Evolutionary conservation across 2,113 vertebrate species (phyloP).

Genomic region (Eublepharis macularius): DNA sequence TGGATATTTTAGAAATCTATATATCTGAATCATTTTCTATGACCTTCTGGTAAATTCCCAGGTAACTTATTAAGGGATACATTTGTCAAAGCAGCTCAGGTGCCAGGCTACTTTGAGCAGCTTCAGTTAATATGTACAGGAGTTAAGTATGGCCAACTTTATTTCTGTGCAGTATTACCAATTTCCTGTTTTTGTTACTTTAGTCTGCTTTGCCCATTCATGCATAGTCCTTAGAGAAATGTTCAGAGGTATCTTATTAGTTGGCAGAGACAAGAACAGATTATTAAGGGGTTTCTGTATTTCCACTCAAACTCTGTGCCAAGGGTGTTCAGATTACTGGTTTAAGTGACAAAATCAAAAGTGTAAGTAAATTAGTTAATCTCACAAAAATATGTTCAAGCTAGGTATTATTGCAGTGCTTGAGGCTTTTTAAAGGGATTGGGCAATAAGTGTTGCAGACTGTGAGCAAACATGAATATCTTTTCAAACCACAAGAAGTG

Average conservation of each 20-base stretch:
- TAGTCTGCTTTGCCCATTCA: background rate
- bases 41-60: background rate
- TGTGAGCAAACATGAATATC: background rate
- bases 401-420: too few relatives aligned
- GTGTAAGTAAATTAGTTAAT: background rate
- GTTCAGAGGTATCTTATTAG: background rate
- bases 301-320: background rate
- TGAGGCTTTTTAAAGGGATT: too few relatives aligned
- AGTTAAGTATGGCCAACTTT: background rate
- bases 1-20: background rate
- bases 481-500: background rate
- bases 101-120: background rate
- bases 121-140: background rate
- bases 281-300: background rate
- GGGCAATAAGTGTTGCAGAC: background rate
- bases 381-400: background rate
- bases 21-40: background rate
- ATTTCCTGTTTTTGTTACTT: background rate
- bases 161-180: background rate
- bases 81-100: background rate
- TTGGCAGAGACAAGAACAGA: background rate
- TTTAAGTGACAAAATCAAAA: background rate
- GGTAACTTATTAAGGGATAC: background rate
- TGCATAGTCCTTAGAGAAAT: background rate
- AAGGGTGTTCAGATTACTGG: background rate